phyloP scores from a whole-genome alignment of 2,888 invertebrate genomes.

The Marronus borbonicus region DNA sequence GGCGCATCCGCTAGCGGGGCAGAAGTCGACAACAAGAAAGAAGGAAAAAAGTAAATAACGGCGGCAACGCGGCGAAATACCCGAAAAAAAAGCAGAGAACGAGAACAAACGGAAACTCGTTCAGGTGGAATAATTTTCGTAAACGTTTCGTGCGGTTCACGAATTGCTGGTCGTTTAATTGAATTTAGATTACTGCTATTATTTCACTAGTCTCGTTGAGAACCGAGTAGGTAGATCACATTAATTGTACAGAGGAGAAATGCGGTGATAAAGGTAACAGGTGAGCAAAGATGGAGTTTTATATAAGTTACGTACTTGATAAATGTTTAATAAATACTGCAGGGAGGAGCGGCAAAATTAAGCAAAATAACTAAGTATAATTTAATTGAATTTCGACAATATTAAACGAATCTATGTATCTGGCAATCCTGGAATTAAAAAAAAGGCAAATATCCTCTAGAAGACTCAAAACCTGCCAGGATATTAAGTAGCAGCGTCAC shows the following conservation, averaged over 20 bases:
- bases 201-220: slow-evolving; percentile 15
- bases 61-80: background rate
- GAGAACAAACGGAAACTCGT: background rate
- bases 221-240: background rate
- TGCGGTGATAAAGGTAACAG: background rate
- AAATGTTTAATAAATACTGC: too few species aligned
- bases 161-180: slow-evolving; percentile 20
- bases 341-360: too few species aligned
- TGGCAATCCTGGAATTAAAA: too few species aligned
- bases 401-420: too few species aligned
- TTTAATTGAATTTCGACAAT: too few species aligned
- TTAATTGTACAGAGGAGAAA: background rate
- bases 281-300: too few species aligned
- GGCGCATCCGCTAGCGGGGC: background rate
- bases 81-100: background rate
- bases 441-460: too few species aligned
- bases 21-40: background rate
- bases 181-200: slow-evolving; percentile 23
- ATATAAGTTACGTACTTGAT: too few species aligned
- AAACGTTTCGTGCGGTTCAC: slow-evolving; percentile 5
- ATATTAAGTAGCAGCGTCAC: too few species aligned
- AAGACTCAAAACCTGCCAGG: too few species aligned
- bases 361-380: too few species aligned
- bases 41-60: background rate
- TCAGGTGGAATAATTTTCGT: slow-evolving; percentile 29